Percentiles rank a stretch among this genome's conserved stretches.
Evolutionary conservation across 92 coral and sea anemone genomes (phyloP).

Genomic region (Epizoanthus illoricatus): DNA sequence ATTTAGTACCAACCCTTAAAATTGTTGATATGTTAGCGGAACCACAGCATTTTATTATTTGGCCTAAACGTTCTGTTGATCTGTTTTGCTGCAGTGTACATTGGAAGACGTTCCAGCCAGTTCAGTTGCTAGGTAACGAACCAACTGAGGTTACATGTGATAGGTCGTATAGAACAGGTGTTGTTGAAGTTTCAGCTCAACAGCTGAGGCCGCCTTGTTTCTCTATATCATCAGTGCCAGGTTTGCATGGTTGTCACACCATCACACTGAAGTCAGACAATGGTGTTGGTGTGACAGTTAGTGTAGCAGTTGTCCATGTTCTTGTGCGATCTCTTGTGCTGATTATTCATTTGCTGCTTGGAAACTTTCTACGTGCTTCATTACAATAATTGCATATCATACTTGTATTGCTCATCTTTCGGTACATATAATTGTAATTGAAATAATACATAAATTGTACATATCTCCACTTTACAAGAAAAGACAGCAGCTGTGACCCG

Average conservation of each 20-base stretch:
- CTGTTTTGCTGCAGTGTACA: conserved; percentile 34
- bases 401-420: too few species aligned
- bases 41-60: neutral
- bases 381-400: neutral
- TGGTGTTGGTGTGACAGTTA: neutral
- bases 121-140: conserved; percentile 31
- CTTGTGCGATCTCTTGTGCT: conserved; percentile 15
- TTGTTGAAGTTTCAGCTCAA: too few species aligned
- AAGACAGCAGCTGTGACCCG: too few species aligned
- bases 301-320: conserved; percentile 3
- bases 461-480: neutral
- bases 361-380: neutral
- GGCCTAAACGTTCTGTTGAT: neutral
- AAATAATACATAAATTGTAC: too few species aligned
- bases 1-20: neutral
- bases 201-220: too few species aligned
- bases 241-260: neutral
- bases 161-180: conserved; percentile 11
- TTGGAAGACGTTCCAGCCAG: conserved; percentile 15
- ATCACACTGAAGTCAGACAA: neutral
- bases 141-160: neutral
- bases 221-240: too few species aligned
- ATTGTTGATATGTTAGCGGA: neutral
- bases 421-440: too few species aligned
- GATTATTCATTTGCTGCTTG: neutral